These are phyloP conservation scores for Brachyhypopomus occidentalis DNA, from an alignment of 2,113 vertebrate species.

Conservation along the genomic window DNA sequence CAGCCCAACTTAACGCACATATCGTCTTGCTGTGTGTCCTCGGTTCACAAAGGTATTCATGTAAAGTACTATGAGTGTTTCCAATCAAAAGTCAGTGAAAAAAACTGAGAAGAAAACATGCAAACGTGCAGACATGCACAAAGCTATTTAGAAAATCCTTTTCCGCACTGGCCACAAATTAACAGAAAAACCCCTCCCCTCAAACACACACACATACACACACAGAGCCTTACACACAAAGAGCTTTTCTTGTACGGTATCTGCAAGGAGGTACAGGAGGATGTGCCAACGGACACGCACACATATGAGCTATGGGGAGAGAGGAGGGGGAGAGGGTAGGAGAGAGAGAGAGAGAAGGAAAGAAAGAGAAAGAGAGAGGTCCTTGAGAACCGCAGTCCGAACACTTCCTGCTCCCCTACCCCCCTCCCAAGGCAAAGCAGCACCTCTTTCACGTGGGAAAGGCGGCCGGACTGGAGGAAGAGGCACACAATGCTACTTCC, in stretches of 20 bases:
- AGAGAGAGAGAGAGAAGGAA: conserved; percentile 13
- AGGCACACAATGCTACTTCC: conserved; percentile 98
- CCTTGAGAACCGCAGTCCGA: conserved; percentile 83
- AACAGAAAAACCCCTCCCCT: not conserved
- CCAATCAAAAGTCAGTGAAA: not conserved
- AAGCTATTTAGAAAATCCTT: conserved; percentile 14
- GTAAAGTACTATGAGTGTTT: not conserved
- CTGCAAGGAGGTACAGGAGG: conserved; percentile 26
- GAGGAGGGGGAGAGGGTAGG: conserved; percentile 39
- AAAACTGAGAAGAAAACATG: conserved; percentile 27
- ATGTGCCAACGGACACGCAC: conserved; percentile 61
- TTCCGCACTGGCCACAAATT: conserved; percentile 2
- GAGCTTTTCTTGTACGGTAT: not conserved
- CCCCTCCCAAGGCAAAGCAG: conserved; percentile 80
- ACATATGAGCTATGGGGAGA: conserved; percentile 68
- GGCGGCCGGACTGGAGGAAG: conserved; percentile 89
- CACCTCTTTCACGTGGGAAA: conserved; percentile 99
- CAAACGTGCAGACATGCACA: too few species aligned
- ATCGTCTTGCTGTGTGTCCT: not conserved
- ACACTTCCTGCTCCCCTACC: conserved; percentile 70
- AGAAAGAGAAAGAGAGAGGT: conserved; percentile 46
- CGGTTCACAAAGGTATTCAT: not conserved
- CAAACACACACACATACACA: conserved; percentile 31
- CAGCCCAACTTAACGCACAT: conserved; percentile 34
- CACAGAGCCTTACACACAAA: not conserved